Evolutionary conservation across 2,113 vertebrate genomes (phyloP).

Genomic region (Burhinus oedicnemus): DNA sequence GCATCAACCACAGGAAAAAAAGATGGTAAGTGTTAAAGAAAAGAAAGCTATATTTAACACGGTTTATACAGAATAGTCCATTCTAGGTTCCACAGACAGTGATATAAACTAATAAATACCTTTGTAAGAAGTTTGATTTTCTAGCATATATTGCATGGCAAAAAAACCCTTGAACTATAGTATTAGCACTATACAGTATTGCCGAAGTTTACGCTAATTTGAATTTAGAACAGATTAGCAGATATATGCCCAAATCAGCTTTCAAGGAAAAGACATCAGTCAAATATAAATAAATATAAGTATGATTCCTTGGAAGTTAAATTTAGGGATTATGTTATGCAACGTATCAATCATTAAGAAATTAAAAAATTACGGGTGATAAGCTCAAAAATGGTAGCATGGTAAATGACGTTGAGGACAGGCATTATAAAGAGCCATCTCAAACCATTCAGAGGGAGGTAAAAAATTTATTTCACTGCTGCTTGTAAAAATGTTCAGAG

Average conservation of each 20-base stretch:
- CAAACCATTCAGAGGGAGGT: background rate
- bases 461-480: background rate
- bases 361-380: background rate
- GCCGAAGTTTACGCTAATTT: background rate
- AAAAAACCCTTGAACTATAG: background rate
- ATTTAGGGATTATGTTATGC: background rate
- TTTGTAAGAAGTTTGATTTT: background rate
- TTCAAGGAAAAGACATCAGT: background rate
- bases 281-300: constrained; percentile 6
- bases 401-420: background rate
- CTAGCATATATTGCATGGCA: background rate
- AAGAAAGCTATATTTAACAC: background rate
- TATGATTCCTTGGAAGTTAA: background rate
- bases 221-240: background rate
- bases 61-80: background rate
- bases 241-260: background rate
- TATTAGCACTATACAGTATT: background rate
- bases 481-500: constrained; percentile 33
- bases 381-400: background rate
- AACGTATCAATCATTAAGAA: background rate
- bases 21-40: background rate
- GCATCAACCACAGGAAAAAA: background rate
- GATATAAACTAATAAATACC: background rate
- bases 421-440: background rate
- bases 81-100: background rate